Percentiles rank a stretch among this genome's conserved stretches.
Conservation (phyloP, 2,113 vertebrate genomes). For the Cavia aperea region DNA sequence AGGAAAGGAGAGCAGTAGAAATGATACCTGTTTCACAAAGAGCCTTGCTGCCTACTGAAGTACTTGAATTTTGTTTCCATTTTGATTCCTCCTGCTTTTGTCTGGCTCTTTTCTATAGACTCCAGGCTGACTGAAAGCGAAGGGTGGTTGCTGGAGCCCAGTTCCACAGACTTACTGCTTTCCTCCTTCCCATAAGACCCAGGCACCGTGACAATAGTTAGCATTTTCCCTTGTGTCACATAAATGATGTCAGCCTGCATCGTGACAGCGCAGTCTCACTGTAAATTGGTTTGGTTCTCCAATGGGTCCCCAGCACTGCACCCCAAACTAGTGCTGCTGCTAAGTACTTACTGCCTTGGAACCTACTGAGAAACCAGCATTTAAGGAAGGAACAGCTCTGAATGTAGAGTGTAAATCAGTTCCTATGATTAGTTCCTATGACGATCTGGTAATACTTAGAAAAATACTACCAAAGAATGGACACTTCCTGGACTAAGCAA, state of each 20-base stretch:
- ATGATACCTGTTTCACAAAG: not conserved
- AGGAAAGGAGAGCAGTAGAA: not conserved
- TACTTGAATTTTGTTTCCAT: not conserved
- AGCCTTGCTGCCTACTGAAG: not conserved
- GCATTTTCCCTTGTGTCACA: no score
- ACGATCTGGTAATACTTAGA: not conserved
- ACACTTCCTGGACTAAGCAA: not conserved
- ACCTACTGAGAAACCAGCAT: not conserved
- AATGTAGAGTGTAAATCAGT: not conserved
- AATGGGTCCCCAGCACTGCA: not conserved
- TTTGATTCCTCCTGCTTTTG: not conserved
- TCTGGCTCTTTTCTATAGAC: not conserved
- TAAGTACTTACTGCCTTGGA: not conserved
- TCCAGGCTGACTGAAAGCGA: no score
- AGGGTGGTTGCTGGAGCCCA: not conserved
- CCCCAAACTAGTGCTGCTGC: not conserved
- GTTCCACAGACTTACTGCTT: not conserved
- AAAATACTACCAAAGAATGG: not conserved
- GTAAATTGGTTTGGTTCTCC: not conserved
- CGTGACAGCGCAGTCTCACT: accelerated
- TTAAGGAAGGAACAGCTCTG: not conserved
- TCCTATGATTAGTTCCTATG: not conserved
- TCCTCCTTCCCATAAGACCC: not conserved
- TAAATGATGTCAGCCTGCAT: not conserved
- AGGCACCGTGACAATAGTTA: not conserved